These are phyloP conservation scores for Pseudonaja textilis DNA, from an alignment of 2,113 vertebrate genomes.

Conservation along the genomic window DNA sequence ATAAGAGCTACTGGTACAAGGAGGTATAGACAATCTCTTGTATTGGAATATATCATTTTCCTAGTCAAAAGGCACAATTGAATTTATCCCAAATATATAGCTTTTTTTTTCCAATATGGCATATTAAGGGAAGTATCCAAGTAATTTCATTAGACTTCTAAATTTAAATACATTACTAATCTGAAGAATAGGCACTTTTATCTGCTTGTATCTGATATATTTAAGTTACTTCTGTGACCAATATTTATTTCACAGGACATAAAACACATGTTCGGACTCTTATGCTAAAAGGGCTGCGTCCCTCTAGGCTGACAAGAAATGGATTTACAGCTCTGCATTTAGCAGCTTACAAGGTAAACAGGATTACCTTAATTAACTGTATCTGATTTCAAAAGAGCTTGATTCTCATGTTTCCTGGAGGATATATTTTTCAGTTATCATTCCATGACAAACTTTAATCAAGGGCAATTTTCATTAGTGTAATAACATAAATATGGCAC, in stretches of 20 bases:
- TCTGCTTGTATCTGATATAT: not conserved
- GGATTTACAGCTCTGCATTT: slow-evolving; percentile 93
- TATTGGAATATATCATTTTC: not conserved
- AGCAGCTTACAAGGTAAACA: slow-evolving; percentile 84
- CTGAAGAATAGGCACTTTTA: not conserved
- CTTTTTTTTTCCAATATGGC: not conserved
- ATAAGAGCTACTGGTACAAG: not conserved
- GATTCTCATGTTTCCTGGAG: not conserved
- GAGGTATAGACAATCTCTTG: not conserved
- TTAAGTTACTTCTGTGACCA: slow-evolving; percentile 14
- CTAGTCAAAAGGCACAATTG: not conserved
- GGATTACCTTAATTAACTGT: slow-evolving; percentile 7
- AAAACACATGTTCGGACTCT: slow-evolving; percentile 84
- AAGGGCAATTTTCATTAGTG: not conserved
- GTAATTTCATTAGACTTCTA: not conserved
- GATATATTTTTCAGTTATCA: not conserved
- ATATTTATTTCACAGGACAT: slow-evolving; percentile 74
- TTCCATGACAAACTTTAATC: not conserved
- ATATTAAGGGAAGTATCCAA: not conserved
- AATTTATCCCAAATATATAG: not conserved
- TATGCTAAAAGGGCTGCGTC: slow-evolving; percentile 90
- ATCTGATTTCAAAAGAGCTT: not conserved
- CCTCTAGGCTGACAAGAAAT: slow-evolving; percentile 86
- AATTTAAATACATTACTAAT: not conserved
- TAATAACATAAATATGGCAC: not conserved